Evolutionary conservation across 2,113 vertebrate genomes (phyloP).

Genomic region (Pseudorectes ferrugineus): DNA sequence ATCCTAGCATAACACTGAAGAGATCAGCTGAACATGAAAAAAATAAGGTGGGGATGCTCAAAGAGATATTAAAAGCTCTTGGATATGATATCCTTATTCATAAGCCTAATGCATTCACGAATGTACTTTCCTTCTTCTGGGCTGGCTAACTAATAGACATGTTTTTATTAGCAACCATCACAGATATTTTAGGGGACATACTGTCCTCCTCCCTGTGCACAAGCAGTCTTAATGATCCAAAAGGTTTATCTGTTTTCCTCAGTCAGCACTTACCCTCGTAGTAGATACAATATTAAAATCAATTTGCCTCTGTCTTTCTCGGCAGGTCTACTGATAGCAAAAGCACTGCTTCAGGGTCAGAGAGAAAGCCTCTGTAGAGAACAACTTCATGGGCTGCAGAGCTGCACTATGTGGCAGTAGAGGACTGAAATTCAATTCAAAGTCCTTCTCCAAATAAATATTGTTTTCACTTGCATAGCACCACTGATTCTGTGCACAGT

Average conservation of each 20-base stretch:
- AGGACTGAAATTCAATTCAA: background rate
- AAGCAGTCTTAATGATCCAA: background rate
- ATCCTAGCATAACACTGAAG: background rate
- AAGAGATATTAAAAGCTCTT: background rate
- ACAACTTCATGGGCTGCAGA: background rate
- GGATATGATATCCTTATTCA: background rate
- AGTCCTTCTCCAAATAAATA: background rate
- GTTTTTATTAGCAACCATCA: background rate
- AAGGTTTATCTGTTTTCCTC: background rate
- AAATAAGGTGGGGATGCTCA: background rate
- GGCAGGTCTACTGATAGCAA: background rate
- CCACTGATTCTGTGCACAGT: background rate
- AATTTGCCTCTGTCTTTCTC: background rate
- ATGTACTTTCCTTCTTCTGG: background rate
- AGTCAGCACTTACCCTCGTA: background rate
- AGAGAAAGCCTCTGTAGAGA: background rate
- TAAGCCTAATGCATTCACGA: background rate
- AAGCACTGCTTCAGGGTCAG: background rate
- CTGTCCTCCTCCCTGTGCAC: background rate
- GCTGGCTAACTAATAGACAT: background rate
- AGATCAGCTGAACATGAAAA: background rate
- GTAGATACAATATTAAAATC: background rate
- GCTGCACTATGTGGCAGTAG: background rate
- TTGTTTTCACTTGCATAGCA: background rate
- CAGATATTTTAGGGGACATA: background rate